Conservation (phyloP, 2,113 vertebrate genomes). For the Osmerus eperlanus region DNA sequence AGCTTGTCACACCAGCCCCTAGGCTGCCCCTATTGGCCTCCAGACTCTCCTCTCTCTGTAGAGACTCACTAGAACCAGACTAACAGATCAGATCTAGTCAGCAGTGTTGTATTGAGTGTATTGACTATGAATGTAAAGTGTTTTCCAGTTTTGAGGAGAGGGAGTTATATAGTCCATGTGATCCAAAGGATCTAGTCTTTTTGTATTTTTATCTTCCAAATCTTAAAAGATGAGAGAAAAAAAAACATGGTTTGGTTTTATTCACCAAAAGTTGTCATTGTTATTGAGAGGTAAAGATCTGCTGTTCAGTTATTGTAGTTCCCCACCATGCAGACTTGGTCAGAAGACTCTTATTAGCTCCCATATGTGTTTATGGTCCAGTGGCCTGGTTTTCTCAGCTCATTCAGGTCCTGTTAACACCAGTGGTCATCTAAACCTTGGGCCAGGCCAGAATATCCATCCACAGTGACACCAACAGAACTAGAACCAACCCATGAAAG, state of each 20-base stretch:
- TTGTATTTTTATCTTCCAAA: constrained; percentile 10
- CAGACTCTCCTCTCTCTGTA: background rate
- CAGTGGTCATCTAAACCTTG: too few species aligned
- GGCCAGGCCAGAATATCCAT: too few species aligned
- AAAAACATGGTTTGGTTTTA: background rate
- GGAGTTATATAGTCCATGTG: constrained; percentile 11
- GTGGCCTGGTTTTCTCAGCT: too few species aligned
- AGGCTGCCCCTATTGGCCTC: background rate
- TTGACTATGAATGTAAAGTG: constrained; percentile 70
- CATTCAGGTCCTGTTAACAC: too few species aligned
- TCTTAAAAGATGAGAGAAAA: background rate
- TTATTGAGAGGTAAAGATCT: too few species aligned
- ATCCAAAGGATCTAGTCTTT: constrained; percentile 38
- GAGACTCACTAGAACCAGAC: constrained; percentile 22
- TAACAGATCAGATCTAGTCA: constrained; percentile 15
- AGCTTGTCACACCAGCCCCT: background rate
- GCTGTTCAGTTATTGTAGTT: too few species aligned
- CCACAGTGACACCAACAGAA: too few species aligned
- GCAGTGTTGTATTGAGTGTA: constrained; percentile 34
- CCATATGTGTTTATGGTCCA: background rate
- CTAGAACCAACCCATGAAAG: background rate
- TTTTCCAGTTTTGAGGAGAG: background rate
- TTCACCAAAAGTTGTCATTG: too few species aligned
- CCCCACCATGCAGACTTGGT: background rate
- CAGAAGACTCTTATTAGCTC: background rate